Evolutionary conservation across 2,888 invertebrate genomes (phyloP).

Genomic region (Lepidochrysops patricia): DNA sequence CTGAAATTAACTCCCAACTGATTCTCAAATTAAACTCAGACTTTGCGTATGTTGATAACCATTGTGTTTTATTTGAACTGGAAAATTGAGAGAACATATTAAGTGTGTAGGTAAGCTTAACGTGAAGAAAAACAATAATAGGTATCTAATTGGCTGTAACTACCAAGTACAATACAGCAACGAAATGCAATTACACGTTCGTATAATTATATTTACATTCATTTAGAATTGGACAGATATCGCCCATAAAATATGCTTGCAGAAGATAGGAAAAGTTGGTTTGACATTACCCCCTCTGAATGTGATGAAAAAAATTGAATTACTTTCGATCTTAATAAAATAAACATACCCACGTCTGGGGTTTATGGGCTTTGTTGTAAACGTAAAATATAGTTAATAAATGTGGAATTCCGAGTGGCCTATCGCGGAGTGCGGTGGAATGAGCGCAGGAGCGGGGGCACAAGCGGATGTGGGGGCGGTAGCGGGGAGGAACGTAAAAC

Average conservation of each 20-base stretch:
- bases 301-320: conserved; percentile 2
- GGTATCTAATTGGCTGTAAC: no score
- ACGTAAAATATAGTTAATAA: conserved; percentile 8
- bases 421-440: neutral
- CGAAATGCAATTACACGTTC: neutral
- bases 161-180: no score
- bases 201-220: no score
- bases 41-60: neutral
- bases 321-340: conserved; percentile 6
- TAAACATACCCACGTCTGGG: neutral
- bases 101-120: no score
- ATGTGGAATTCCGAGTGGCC: neutral
- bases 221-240: no score
- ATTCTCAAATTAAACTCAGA: conserved; percentile 2
- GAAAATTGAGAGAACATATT: neutral
- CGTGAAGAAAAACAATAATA: no score
- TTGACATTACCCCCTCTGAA: neutral
- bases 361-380: conserved; percentile 2
- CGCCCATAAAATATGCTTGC: no score
- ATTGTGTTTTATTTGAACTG: neutral
- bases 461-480: no score
- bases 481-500: conserved; percentile 30
- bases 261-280: neutral
- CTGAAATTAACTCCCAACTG: conserved; percentile 12
- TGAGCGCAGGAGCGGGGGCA: no score